Percentiles rank a stretch among this genome's conserved stretches.
Conservation (phyloP, 2,797 vertebrate species). For the Muscicapa comitata region DNA sequence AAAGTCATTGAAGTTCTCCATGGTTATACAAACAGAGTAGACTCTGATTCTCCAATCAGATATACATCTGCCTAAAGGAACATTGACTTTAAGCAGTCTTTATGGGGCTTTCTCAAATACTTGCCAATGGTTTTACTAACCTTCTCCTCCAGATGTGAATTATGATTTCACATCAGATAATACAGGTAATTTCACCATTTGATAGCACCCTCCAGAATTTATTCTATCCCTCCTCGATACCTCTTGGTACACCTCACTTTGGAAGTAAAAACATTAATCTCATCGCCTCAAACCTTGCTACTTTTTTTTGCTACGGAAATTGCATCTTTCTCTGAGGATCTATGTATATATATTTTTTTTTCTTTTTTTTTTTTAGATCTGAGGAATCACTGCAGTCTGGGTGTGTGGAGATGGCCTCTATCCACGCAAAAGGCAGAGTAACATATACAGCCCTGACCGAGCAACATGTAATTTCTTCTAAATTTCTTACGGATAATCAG, state of each 20-base stretch:
- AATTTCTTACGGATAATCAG: neutral
- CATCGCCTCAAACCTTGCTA: neutral
- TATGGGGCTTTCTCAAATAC: neutral
- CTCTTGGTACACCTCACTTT: neutral
- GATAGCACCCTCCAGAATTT: neutral
- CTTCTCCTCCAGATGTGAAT: neutral
- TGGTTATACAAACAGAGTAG: neutral
- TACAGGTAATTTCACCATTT: neutral
- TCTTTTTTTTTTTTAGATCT: neutral
- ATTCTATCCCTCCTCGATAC: neutral
- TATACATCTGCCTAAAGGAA: neutral
- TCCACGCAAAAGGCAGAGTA: neutral
- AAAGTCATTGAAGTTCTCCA: constrained; percentile 20
- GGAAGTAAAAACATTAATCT: neutral
- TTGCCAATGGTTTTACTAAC: neutral
- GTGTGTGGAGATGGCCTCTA: neutral
- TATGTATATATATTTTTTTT: neutral
- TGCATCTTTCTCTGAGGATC: neutral
- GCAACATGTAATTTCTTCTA: neutral
- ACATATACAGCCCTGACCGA: neutral
- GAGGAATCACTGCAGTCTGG: neutral
- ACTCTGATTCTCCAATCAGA: neutral
- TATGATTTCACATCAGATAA: neutral
- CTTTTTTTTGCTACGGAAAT: neutral
- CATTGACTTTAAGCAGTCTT: neutral